These are phyloP conservation scores for Pristis pectinata DNA, from an alignment of 2,797 vertebrate species.

Conservation along the genomic window DNA sequence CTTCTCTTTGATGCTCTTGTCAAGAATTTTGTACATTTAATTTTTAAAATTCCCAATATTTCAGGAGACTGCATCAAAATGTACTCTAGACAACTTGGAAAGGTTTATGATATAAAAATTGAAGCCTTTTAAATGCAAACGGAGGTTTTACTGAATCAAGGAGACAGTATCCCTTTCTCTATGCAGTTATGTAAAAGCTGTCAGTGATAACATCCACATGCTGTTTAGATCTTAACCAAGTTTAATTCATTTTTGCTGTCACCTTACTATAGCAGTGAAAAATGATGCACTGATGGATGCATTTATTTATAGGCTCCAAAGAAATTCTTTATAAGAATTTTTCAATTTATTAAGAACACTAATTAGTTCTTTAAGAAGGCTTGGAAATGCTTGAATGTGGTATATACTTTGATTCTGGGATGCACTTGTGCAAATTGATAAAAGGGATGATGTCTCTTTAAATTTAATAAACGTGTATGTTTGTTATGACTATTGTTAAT, in stretches of 20 bases:
- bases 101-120: not conserved
- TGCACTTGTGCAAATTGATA: constrained; percentile 28
- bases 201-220: constrained; percentile 3
- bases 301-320: constrained; percentile 37
- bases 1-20: constrained; percentile 19
- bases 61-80: constrained; percentile 24
- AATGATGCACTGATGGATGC: constrained; percentile 33
- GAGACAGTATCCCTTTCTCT: constrained; percentile 35
- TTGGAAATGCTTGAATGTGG: constrained; percentile 29
- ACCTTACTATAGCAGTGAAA: constrained; percentile 27
- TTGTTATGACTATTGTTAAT: constrained; percentile 31
- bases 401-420: constrained; percentile 32
- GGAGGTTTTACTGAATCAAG: constrained; percentile 33
- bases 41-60: constrained; percentile 32
- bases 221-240: constrained; percentile 20
- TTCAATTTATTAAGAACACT: constrained; percentile 32
- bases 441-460: constrained; percentile 35
- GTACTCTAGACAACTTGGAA: not conserved
- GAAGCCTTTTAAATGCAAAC: constrained; percentile 34
- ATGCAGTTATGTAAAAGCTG: constrained; percentile 30
- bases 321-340: constrained; percentile 38
- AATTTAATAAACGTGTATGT: constrained; percentile 32
- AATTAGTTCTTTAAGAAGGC: constrained; percentile 29
- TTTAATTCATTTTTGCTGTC: constrained; percentile 36
- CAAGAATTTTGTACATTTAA: constrained; percentile 33